Percentiles rank a stretch among this genome's conserved stretches.
Evolutionary conservation across 37 sponge, comb jelly and placozoan genomes (phyloP).

Genomic region (Eunapius fragilis): DNA sequence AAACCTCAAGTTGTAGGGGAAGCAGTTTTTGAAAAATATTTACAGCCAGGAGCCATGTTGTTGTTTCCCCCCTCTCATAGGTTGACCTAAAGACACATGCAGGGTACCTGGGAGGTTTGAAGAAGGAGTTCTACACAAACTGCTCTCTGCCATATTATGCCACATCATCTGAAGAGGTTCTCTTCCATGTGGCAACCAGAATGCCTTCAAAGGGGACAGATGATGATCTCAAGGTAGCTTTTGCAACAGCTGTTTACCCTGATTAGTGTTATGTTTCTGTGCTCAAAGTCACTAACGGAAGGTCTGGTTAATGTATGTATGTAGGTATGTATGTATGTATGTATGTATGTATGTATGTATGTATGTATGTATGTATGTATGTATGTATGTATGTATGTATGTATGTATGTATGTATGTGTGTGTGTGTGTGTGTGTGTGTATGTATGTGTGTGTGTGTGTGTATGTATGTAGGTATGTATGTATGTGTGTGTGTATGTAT

Average conservation of each 20-base stretch:
- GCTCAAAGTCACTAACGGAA: no score
- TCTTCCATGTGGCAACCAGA: slow-evolving; percentile 97
- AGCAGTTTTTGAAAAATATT: no score
- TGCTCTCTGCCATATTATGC: slow-evolving; percentile 89
- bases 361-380: no score
- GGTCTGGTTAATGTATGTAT: no score
- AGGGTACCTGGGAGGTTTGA: slow-evolving; percentile 90
- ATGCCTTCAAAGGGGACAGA: slow-evolving; percentile 58
- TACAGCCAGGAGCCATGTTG: no score
- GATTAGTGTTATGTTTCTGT: no score
- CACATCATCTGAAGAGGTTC: slow-evolving; percentile 89
- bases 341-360: no score
- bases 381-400: no score
- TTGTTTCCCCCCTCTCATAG: slow-evolving; percentile 50
- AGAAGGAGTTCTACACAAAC: slow-evolving; percentile 45
- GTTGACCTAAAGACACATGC: slow-evolving; percentile 79
- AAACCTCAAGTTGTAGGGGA: no score
- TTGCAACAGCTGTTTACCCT: not conserved
- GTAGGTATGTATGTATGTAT: no score
- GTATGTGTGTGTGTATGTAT: not conserved
- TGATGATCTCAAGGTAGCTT: slow-evolving; percentile 52
- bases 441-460: not conserved
- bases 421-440: slow-evolving; percentile 24
- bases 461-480: not conserved
- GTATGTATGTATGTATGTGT: not conserved